Evolutionary conservation across 2,888 invertebrate genomes (phyloP).

Genomic region (Leptinotarsa haldemani): DNA sequence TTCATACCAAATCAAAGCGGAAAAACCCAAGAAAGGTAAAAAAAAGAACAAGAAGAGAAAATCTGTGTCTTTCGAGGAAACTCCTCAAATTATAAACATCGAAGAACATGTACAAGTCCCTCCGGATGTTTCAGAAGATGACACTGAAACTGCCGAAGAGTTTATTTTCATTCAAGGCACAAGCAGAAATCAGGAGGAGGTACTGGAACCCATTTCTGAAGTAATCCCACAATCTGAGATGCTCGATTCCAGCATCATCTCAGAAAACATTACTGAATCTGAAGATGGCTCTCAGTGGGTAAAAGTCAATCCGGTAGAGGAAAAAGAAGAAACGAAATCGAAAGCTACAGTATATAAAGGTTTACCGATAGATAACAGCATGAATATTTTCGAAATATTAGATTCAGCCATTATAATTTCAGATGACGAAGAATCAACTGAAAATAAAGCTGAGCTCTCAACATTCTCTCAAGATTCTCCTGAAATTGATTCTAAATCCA

Average conservation of each 20-base stretch:
- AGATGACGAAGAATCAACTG: slow-evolving; percentile 47
- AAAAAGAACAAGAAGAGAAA: slow-evolving; percentile 55
- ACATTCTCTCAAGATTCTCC: background rate
- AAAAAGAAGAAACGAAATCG: background rate
- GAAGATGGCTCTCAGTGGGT: slow-evolving; percentile 21
- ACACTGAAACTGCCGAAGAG: slow-evolving; percentile 52
- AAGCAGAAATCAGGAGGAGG: slow-evolving; percentile 15
- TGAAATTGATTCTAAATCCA: background rate
- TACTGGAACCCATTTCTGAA: slow-evolving; percentile 20
- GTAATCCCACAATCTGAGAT: background rate
- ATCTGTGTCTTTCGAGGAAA: slow-evolving; percentile 61
- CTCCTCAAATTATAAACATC: slow-evolving; percentile 55
- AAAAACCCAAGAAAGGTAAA: slow-evolving; percentile 41
- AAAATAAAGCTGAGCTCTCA: background rate
- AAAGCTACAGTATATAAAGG: slow-evolving; percentile 44
- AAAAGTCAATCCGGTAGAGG: background rate
- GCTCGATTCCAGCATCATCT: background rate
- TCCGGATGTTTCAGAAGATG: slow-evolving; percentile 42
- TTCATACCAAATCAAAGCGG: slow-evolving; percentile 10
- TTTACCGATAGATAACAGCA: slow-evolving; percentile 50
- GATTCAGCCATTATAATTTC: slow-evolving; percentile 55
- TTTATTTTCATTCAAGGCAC: slow-evolving; percentile 53
- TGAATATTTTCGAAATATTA: slow-evolving; percentile 49
- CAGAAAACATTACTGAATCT: slow-evolving; percentile 14
- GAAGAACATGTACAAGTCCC: slow-evolving; percentile 39